Percentiles rank a stretch among this genome's conserved stretches.
These are phyloP conservation scores for Phytoseiulus persimilis DNA, from an alignment of 2,888 invertebrate genomes.

Conservation along the genomic window DNA sequence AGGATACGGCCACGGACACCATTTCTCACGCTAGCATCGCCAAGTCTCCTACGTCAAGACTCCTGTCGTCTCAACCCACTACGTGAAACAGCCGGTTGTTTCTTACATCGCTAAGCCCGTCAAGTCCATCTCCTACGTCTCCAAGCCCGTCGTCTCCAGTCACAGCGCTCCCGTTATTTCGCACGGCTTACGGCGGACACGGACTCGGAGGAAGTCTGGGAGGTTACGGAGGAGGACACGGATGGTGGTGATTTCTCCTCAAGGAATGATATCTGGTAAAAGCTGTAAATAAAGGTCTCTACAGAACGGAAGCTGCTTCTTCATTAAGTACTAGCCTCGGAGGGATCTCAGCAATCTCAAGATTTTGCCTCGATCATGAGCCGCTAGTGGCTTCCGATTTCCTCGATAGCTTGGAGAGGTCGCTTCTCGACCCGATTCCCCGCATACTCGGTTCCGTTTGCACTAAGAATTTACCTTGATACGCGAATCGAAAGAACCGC, in stretches of 20 bases:
- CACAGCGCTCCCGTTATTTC: slow-evolving; percentile 8
- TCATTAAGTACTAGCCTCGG: too few relatives aligned
- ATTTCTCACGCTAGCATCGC: slow-evolving; percentile 29
- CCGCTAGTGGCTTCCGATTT: too few relatives aligned
- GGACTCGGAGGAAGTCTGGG: not conserved
- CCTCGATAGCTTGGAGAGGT: too few relatives aligned
- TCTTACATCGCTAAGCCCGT: not conserved
- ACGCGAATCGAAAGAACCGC: too few relatives aligned
- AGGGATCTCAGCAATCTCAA: too few relatives aligned
- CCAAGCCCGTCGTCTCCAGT: not conserved
- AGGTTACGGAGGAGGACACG: slow-evolving; percentile 22
- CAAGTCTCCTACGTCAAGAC: slow-evolving; percentile 12
- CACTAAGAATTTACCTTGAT: too few relatives aligned
- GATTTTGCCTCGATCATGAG: too few relatives aligned
- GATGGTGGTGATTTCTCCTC: slow-evolving; percentile 24
- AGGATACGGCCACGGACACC: not conserved
- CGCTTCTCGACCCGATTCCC: too few relatives aligned
- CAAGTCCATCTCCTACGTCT: slow-evolving; percentile 1
- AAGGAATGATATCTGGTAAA: too few relatives aligned
- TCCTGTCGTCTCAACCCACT: not conserved
- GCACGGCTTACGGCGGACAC: not conserved
- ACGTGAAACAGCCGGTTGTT: slow-evolving; percentile 12
- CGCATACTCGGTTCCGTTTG: too few relatives aligned
- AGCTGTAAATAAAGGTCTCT: too few relatives aligned
- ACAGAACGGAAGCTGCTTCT: too few relatives aligned